Evolutionary conservation across 2,797 vertebrate genomes (phyloP), one percentile per base, ranked within the genome.

Genomic region (Pseudotriccus pelzelni): DNA sequence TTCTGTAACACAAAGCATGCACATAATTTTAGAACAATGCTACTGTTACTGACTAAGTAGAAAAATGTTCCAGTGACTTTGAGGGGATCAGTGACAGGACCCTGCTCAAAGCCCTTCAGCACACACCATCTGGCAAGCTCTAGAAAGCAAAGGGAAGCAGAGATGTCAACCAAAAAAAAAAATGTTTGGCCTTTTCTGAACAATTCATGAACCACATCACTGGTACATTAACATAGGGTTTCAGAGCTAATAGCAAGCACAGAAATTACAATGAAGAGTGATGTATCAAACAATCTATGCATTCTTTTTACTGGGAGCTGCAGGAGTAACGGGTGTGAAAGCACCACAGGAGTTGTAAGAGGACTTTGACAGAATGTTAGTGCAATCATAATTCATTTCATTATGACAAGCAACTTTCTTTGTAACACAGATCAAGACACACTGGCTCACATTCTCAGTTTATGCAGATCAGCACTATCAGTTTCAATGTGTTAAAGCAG

Each of bases 401-500:
- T 78, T 92, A 66, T 39, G 63, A 62, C 36, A 53, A 50, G 59
- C 66, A 76, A 39, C 41, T 72, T 90, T 44, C 50, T 28, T 41
- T 82, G 2, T 58, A 50, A 50, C 66, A 50, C 32, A 36, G 59
- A 93, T 25, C 37, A 82, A 75, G 62, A 39, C 59, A 20, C 12
- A 28, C 20, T 84, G 55, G 23, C 43, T 92, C 81, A 34, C 32
- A 47, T 82, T 82, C 43, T 62, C 30, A 62, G 24, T 25, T 89
- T 89, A 69, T 66, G 43, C 63, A 90, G 77, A 70, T 36, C 59
- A 82, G 47, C 8, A 13, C 59, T 84, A 79, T 79, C 70, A 44
- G 25, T 76, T 95, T 94, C 70, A 84, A 67, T 22, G 50, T 49
- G 44, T 55, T 87, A 73, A 96, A 67, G n/a, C 32, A 55, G 28